Conservation (phyloP, 2,113 vertebrate genomes). For the Brevimyrus niger region DNA sequence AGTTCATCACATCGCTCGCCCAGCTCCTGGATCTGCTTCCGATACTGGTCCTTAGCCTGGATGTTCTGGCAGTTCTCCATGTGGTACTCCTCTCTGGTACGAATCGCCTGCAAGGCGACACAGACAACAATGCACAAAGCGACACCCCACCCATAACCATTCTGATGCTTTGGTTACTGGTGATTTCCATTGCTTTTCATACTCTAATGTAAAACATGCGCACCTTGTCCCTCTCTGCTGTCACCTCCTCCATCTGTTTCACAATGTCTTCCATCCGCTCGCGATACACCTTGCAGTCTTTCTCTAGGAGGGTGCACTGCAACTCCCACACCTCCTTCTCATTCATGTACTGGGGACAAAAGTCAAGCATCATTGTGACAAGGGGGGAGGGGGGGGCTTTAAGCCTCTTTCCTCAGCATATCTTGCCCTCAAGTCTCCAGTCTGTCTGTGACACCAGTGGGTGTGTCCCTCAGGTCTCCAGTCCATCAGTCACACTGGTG, state of each 20-base stretch:
- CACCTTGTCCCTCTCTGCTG: slow-evolving; percentile 80
- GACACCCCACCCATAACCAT: not conserved
- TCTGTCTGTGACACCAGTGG: not conserved
- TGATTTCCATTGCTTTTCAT: not conserved
- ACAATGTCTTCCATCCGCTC: slow-evolving; percentile 74
- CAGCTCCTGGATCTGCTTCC: slow-evolving; percentile 74
- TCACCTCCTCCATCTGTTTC: slow-evolving; percentile 83
- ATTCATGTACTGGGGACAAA: slow-evolving; percentile 59
- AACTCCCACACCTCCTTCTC: slow-evolving; percentile 75
- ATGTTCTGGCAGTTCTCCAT: slow-evolving; percentile 64
- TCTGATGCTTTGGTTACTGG: not conserved
- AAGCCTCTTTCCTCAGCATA: not conserved
- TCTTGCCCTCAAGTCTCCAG: not conserved
- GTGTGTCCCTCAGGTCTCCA: not conserved
- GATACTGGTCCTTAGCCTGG: slow-evolving; percentile 74
- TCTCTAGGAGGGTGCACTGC: slow-evolving; percentile 65
- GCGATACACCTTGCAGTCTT: slow-evolving; percentile 76
- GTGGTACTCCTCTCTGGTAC: slow-evolving; percentile 65
- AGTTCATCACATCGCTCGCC: slow-evolving; percentile 69
- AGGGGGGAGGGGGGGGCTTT: not conserved
- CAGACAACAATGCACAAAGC: not conserved
- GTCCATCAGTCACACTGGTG: not conserved
- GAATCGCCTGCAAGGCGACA: slow-evolving; percentile 59
- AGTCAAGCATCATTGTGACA: not conserved
- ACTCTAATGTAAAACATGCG: not conserved